These are phyloP conservation scores for Erpetoichthys calabaricus DNA, from an alignment of 2,797 vertebrate genomes.

Conservation along the genomic window DNA sequence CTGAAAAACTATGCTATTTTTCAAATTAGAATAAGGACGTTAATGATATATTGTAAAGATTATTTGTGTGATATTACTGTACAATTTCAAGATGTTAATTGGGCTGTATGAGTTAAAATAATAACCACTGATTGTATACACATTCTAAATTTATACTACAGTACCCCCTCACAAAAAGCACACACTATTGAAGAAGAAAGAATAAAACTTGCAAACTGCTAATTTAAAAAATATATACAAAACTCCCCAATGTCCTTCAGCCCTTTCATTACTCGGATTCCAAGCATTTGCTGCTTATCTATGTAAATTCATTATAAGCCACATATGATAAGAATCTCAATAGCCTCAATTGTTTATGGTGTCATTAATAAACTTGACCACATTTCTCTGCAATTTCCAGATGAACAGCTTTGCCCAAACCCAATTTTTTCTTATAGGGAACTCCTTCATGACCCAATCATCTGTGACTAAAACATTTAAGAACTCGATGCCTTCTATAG, in stretches of 20 bases:
- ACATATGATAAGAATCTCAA: not conserved
- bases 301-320: not conserved
- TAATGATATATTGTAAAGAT: too few species aligned
- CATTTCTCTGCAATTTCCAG: slow-evolving; percentile 17
- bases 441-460: slow-evolving; percentile 19
- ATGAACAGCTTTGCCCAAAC: slow-evolving; percentile 13
- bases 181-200: too few species aligned
- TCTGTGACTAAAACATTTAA: slow-evolving; percentile 24
- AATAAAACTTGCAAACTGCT: too few species aligned
- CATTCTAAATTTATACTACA: too few species aligned
- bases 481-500: slow-evolving; percentile 27
- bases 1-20: too few species aligned
- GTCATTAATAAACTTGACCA: slow-evolving; percentile 7
- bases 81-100: too few species aligned
- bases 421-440: slow-evolving; percentile 16
- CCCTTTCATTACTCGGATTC: not conserved
- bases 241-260: not conserved
- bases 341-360: not conserved
- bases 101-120: too few species aligned
- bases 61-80: too few species aligned
- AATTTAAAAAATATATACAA: too few species aligned
- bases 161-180: too few species aligned
- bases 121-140: too few species aligned
- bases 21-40: too few species aligned
- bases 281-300: not conserved